Percentiles rank a stretch among this genome's conserved stretches.
Evolutionary conservation across 2,797 vertebrate species (phyloP).

Genomic region (Coccyzus lansbergi): DNA sequence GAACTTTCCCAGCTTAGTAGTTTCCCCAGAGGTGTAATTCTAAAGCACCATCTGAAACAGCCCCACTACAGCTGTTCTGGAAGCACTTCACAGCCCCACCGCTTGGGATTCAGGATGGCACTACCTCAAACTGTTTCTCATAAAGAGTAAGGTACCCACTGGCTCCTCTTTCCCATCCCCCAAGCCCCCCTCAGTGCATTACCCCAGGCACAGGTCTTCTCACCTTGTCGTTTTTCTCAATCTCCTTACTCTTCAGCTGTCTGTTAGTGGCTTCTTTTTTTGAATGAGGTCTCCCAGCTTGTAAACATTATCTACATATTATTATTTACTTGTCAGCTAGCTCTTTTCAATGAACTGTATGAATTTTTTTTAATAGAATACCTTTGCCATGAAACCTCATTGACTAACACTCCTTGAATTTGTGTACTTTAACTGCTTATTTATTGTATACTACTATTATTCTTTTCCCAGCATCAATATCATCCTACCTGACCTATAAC

Average conservation of each 20-base stretch:
- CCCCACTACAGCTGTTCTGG: not conserved
- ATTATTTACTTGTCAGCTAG: not conserved
- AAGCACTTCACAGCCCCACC: not conserved
- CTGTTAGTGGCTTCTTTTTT: not conserved
- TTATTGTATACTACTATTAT: not conserved
- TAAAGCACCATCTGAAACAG: not conserved
- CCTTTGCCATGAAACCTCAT: not conserved
- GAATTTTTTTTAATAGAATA: not conserved
- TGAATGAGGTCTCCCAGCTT: not conserved
- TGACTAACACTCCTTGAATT: not conserved
- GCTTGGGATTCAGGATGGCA: not conserved
- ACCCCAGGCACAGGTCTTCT: not conserved
- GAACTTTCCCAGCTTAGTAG: conserved; percentile 27
- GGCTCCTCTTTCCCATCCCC: not conserved
- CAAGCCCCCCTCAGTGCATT: fast-evolving
- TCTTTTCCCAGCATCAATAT: conserved; percentile 31
- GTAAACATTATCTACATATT: not conserved
- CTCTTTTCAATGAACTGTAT: not conserved
- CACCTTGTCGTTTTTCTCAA: not conserved
- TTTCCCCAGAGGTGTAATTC: conserved; percentile 30
- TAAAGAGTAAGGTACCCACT: not conserved
- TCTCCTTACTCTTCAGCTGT: not conserved
- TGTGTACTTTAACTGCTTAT: not conserved
- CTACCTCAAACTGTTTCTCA: not conserved
- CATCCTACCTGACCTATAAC: not conserved